phyloP scores from a whole-genome alignment of 2,888 invertebrate genomes.

The Frankliniella intonsa region DNA sequence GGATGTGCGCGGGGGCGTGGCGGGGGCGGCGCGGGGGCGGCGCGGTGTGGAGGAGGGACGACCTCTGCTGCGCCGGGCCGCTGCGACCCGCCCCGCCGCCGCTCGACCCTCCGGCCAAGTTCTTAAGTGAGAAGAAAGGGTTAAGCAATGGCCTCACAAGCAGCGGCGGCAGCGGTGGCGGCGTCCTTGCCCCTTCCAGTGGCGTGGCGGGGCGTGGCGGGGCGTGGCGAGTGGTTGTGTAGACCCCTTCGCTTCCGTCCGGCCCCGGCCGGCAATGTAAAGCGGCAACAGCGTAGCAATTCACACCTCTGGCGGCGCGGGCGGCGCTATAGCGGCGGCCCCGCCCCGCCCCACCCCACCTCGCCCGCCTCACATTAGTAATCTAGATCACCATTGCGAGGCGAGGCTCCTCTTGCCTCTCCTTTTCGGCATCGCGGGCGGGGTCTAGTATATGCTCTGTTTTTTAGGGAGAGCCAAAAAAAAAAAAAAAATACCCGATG shows the following conservation, averaged over 20 bases:
- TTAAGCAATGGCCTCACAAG: neutral
- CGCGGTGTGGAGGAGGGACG: neutral
- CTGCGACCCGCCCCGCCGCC: neutral
- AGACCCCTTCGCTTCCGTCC: neutral
- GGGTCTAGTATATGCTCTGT: no score
- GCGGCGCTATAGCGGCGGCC: neutral
- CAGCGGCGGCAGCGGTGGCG: neutral
- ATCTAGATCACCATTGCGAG: neutral
- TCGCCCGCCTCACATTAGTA: neutral
- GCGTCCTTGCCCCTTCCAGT: neutral
- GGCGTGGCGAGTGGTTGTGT: neutral
- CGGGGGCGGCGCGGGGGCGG: neutral
- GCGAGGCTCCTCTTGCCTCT: neutral
- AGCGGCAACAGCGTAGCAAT: neutral
- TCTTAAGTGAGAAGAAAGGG: conserved; percentile 22
- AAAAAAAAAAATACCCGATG: no score
- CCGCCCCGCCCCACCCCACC: neutral
- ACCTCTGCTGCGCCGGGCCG: neutral
- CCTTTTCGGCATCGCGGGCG: no score
- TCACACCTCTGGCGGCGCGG: neutral
- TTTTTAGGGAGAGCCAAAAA: no score
- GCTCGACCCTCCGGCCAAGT: conserved; percentile 10
- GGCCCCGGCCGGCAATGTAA: neutral
- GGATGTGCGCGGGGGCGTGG: neutral
- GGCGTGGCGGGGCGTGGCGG: neutral